Evolutionary conservation across 2,113 vertebrate genomes (phyloP).

Genomic region (Polypterus bichir): DNA sequence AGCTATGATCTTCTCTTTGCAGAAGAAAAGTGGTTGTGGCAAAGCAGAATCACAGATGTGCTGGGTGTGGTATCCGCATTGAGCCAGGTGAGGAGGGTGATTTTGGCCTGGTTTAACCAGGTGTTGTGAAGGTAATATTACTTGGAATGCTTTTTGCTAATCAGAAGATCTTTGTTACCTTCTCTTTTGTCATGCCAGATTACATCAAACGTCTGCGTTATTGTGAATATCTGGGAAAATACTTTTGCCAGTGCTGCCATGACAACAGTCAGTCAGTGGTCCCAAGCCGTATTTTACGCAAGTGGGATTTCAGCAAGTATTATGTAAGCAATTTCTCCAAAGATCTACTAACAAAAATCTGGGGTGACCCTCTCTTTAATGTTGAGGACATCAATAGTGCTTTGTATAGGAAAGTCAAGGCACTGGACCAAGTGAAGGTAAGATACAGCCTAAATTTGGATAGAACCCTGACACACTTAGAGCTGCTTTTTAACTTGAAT

Average conservation of each 20-base stretch:
- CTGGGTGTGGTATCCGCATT: constrained; percentile 83
- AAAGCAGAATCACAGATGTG: constrained; percentile 94
- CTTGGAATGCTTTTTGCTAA: not conserved
- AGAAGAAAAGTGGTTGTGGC: constrained; percentile 86
- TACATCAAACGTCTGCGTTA: constrained; percentile 91
- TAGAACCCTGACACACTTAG: too few species aligned
- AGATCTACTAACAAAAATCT: constrained; percentile 84
- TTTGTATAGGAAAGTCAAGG: constrained; percentile 82
- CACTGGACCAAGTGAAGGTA: constrained; percentile 77
- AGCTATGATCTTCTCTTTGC: constrained; percentile 13
- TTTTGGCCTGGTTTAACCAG: too few species aligned
- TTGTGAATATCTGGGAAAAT: constrained; percentile 93
- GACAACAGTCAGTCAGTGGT: constrained; percentile 78
- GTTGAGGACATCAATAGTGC: constrained; percentile 75
- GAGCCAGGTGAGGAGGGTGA: constrained; percentile 68
- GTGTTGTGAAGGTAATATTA: not conserved
- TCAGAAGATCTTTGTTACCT: not conserved
- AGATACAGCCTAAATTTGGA: constrained; percentile 17
- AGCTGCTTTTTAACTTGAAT: not conserved
- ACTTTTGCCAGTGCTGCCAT: constrained; percentile 97
- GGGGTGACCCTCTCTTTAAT: constrained; percentile 88
- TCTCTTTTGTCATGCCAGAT: constrained; percentile 42
- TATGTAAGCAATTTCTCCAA: constrained; percentile 91
- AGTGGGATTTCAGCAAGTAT: constrained; percentile 97
- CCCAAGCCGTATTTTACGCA: constrained; percentile 76